Evolutionary conservation across 2,797 vertebrate species (phyloP).

Genomic region (Glossophaga mutica): DNA sequence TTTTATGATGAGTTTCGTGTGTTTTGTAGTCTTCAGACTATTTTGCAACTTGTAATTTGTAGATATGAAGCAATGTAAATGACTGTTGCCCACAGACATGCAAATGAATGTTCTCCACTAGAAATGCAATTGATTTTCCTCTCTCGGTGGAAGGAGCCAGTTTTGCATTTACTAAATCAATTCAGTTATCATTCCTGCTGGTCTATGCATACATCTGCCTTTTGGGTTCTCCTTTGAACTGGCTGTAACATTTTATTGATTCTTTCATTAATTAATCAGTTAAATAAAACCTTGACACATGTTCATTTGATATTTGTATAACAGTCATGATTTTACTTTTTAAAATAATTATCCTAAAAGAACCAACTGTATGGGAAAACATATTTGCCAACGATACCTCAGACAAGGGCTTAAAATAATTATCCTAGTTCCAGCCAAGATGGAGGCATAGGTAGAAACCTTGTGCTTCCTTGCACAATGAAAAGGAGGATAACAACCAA

Average conservation of each 20-base stretch:
- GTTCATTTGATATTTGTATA: not conserved
- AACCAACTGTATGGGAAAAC: too few species aligned
- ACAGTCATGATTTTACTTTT: constrained; percentile 1
- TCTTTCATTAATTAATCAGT: not conserved
- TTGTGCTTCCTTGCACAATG: too few species aligned
- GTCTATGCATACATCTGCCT: not conserved
- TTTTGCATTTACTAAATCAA: not conserved
- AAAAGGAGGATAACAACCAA: too few species aligned
- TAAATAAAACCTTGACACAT: not conserved
- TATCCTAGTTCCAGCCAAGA: not conserved
- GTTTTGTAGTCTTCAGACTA: not conserved
- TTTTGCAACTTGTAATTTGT: not conserved
- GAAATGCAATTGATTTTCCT: not conserved
- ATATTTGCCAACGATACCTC: too few species aligned
- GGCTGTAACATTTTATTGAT: not conserved
- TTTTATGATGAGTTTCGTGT: not conserved
- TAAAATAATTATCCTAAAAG: not conserved
- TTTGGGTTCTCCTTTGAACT: not conserved
- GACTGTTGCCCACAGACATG: not conserved
- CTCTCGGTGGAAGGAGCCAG: not conserved
- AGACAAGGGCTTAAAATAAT: not conserved
- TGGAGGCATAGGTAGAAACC: too few species aligned
- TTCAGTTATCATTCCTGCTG: not conserved
- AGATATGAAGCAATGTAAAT: not conserved
- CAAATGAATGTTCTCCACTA: not conserved